These are phyloP conservation scores for Cepphus grylle DNA, from an alignment of 2,113 vertebrate genomes.

Conservation along the genomic window DNA sequence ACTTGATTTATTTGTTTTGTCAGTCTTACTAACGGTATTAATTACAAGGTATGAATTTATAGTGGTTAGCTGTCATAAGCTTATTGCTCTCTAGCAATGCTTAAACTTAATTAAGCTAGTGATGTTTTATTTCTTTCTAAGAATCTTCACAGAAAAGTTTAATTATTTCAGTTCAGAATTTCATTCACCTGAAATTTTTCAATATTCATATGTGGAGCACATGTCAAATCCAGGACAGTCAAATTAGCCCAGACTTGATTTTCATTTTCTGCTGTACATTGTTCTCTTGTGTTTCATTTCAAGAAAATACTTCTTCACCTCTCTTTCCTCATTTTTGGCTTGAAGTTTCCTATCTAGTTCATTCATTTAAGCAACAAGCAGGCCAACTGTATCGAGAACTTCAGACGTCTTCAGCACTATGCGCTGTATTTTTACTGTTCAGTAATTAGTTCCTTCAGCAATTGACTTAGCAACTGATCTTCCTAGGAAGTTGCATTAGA, in stretches of 20 bases:
- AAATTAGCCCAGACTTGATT: not conserved
- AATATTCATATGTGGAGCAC: not conserved
- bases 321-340: not conserved
- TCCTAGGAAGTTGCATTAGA: not conserved
- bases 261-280: not conserved
- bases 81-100: not conserved
- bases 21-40: not conserved
- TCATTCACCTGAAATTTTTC: not conserved
- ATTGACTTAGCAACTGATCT: conserved; percentile 1
- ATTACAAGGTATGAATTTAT: not conserved
- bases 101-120: not conserved
- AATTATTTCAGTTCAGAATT: not conserved
- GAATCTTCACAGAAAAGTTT: not conserved
- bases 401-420: not conserved
- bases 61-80: not conserved
- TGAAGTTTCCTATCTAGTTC: not conserved
- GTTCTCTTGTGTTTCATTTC: not conserved
- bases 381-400: not conserved
- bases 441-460: conserved; percentile 30
- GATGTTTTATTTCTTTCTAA: not conserved
- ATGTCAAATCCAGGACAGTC: not conserved
- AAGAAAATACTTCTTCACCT: not conserved
- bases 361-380: not conserved
- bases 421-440: not conserved
- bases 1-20: not conserved